Percentiles rank a stretch among this genome's conserved stretches.
These are phyloP conservation scores for Sparidentex hasta DNA, from an alignment of 2,797 vertebrate species.

Conservation along the genomic window DNA sequence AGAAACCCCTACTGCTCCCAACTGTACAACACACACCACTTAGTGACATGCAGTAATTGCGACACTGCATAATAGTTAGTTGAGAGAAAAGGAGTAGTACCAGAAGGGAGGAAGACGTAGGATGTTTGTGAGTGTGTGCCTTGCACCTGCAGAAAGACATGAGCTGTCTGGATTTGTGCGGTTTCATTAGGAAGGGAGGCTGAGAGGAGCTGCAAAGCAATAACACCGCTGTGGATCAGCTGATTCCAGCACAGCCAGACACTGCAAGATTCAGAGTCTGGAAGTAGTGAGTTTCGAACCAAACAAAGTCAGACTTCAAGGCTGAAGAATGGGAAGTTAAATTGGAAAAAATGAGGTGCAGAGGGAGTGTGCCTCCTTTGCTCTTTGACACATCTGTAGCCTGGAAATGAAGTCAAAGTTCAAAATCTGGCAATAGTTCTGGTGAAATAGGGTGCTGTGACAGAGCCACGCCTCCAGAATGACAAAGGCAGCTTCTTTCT, in stretches of 20 bases:
- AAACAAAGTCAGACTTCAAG: conserved; percentile 51
- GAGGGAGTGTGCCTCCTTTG: conserved; percentile 50
- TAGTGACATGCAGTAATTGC: conserved; percentile 54
- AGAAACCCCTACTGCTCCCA: conserved; percentile 32
- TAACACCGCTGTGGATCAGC: conserved; percentile 48
- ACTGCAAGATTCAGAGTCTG: conserved; percentile 6
- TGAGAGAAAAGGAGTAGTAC: conserved; percentile 43
- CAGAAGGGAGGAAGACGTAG: conserved; percentile 26
- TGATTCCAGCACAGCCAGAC: conserved; percentile 27
- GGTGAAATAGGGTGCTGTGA: conserved; percentile 40
- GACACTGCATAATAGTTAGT: conserved; percentile 43
- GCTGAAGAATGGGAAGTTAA: conserved; percentile 66
- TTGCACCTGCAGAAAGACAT: conserved; percentile 51
- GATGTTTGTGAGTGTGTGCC: background rate
- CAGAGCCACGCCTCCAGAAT: conserved; percentile 7
- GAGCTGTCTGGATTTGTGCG: conserved; percentile 41
- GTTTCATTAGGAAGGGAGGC: conserved; percentile 54
- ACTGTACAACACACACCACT: conserved; percentile 36
- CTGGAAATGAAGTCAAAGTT: conserved; percentile 70
- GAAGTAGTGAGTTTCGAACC: conserved; percentile 11
- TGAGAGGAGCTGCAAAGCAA: conserved; percentile 46
- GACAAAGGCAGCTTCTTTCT: conserved; percentile 14
- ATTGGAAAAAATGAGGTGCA: conserved; percentile 69
- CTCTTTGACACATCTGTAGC: conserved; percentile 51
- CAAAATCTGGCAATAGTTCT: conserved; percentile 38